Percentiles rank a stretch among this genome's conserved stretches.
Conservation (phyloP, 2,888 invertebrate species). For the Parnassius mnemosyne region DNA sequence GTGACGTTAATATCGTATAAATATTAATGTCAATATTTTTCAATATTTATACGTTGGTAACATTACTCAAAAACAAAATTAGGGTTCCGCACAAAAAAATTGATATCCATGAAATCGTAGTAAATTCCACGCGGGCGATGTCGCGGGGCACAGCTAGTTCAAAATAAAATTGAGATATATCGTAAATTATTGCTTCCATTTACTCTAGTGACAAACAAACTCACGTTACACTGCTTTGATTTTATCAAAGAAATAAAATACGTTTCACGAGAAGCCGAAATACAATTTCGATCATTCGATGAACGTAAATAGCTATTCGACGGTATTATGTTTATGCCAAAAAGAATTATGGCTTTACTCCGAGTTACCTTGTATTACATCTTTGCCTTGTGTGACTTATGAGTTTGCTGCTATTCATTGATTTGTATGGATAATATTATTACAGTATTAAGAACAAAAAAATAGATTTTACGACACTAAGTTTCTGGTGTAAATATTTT, state of each 20-base stretch:
- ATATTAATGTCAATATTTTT: too few species aligned
- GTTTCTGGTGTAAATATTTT: too few species aligned
- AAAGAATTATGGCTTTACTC: conserved; percentile 20
- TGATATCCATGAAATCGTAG: too few species aligned
- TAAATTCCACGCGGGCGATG: too few species aligned
- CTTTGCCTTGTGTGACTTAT: conserved; percentile 18
- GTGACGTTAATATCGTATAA: too few species aligned
- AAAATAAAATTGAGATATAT: too few species aligned
- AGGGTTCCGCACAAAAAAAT: too few species aligned
- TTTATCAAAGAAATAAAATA: conserved; percentile 12
- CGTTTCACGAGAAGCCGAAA: conserved; percentile 6
- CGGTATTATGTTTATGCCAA: conserved; percentile 22
- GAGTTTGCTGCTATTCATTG: conserved; percentile 9
- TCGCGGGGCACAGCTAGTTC: too few species aligned
- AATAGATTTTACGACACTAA: too few species aligned
- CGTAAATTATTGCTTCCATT: not conserved
- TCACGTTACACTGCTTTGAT: conserved; percentile 2
- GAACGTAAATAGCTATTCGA: conserved; percentile 26
- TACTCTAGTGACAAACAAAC: conserved; percentile 8
- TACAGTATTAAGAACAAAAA: too few species aligned
- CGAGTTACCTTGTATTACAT: conserved; percentile 11
- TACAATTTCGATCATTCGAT: conserved; percentile 19
- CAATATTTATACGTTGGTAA: too few species aligned
- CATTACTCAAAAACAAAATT: too few species aligned
- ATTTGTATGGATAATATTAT: not conserved